phyloP scores from a whole-genome alignment of 2,888 invertebrate species.

The Tetheella fluctuosa region DNA sequence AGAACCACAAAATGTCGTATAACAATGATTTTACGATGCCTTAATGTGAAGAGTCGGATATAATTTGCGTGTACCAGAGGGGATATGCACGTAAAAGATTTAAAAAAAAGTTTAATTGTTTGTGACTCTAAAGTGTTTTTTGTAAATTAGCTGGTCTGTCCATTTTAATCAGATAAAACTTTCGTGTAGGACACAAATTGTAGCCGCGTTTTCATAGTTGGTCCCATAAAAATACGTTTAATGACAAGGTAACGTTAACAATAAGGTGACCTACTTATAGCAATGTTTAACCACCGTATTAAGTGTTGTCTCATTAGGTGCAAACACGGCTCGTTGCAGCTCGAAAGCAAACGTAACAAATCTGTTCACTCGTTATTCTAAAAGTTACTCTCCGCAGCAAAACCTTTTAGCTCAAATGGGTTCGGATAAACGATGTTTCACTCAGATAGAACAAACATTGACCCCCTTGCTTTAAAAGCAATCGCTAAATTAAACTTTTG shows the following conservation, averaged over 20 bases:
- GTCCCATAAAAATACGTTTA: no score
- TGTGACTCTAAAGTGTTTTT: no score
- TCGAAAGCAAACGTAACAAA: slow-evolving; percentile 29
- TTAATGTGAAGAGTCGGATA: background rate
- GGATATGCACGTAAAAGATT: no score
- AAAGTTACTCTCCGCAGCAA: slow-evolving; percentile 35
- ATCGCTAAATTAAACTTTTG: slow-evolving; percentile 6
- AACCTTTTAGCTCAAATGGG: slow-evolving; percentile 56
- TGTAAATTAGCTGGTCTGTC: no score
- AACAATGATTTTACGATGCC: slow-evolving; percentile 1
- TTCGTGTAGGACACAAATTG: no score
- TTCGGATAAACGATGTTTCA: slow-evolving; percentile 43
- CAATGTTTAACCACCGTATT: no score
- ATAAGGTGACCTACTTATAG: no score
- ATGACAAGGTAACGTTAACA: no score
- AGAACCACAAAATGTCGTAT: slow-evolving; percentile 7
- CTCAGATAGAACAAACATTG: slow-evolving; percentile 44
- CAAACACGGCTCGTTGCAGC: background rate
- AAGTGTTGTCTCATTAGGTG: background rate
- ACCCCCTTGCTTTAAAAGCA: slow-evolving; percentile 40
- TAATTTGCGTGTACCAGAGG: background rate
- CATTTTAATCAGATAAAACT: no score
- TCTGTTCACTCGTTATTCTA: slow-evolving; percentile 43
- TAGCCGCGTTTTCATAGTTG: no score
- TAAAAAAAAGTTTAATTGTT: no score